phyloP scores from a whole-genome alignment of 1,140 invertebrate genomes.

The Lordiphosa mommai region DNA sequence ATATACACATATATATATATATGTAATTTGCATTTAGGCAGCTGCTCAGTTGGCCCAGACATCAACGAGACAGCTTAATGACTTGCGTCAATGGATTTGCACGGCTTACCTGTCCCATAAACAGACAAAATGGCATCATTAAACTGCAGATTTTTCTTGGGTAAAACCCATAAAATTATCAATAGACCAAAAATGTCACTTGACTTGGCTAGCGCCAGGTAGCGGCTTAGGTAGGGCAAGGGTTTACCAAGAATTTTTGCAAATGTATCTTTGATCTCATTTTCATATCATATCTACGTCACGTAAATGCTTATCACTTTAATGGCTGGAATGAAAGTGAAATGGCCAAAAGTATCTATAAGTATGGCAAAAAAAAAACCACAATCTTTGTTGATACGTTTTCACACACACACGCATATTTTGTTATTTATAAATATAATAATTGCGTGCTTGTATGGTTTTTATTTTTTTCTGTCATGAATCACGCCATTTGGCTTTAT shows the following conservation, averaged over 20 bases:
- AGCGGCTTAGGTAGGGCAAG: background rate
- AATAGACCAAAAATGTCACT: constrained; percentile 40
- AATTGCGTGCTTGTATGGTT: constrained; percentile 4
- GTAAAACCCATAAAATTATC: constrained; percentile 76
- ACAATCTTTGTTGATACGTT: constrained; percentile 38
- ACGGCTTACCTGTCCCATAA: constrained; percentile 22
- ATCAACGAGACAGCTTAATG: constrained; percentile 68
- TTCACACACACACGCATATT: constrained; percentile 9
- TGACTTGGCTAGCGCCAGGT: constrained; percentile 9
- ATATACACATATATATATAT: constrained; percentile 13
- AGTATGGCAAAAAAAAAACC: constrained; percentile 15
- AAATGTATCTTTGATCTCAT: background rate
- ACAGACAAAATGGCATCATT: constrained; percentile 66
- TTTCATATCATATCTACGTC: constrained; percentile 48
- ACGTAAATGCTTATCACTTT: constrained; percentile 45
- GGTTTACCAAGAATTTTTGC: background rate
- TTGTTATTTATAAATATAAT: constrained; percentile 19
- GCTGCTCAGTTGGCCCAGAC: constrained; percentile 47
- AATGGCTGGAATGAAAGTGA: constrained; percentile 58
- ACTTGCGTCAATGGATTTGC: constrained; percentile 65
- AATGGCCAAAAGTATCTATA: constrained; percentile 32
- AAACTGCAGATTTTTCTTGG: constrained; percentile 42
- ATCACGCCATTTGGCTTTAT: constrained; percentile 73
- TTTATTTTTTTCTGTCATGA: constrained; percentile 42
- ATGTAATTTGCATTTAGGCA: constrained; percentile 19